Evolutionary conservation across 2,888 invertebrate genomes (phyloP), one percentile per base, ranked within the genome.

Genomic region (Aromia moschata): DNA sequence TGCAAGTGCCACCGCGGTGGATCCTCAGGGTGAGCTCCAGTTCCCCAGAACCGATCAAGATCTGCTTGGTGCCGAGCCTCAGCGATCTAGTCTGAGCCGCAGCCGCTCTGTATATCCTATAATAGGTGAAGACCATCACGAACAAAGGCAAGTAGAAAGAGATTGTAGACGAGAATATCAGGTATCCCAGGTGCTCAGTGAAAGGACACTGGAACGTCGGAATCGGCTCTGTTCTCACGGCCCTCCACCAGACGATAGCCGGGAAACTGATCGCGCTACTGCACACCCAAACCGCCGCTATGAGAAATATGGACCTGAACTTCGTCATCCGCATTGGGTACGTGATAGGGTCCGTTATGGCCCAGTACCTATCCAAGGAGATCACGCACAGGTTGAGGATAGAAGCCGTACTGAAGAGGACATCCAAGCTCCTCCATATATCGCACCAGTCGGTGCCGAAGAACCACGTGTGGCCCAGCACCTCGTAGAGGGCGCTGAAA

Each of bases 61-160:
- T 92, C 82, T 93, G 93, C 75, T 97, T 97, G 56, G 94, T 93
- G 59, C 98, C 98, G 60, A 93, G 86, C 76, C 94, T 92, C 30
- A 98, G 84, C 52, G 95, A 95, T 64, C 92, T 86, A 53, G 95
- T 96, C 82, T 97, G 97, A 71, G 92, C 90, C 1, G 93, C 91
- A 2, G 98, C 98, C 1, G 97, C 97, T 40, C 93, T 86, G 82
- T 98, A 98, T 71, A 98, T 98, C 69, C 93, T 89, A 80, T 94
- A 96, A 80, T 99, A 99, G 2, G 98, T 98, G 81, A 98, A 97
- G 67, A 98, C 93, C 96, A 99, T 99, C 56, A 99, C 94, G 79
- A 95, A 89, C 18, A 98, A 84, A 18, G 99, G 99, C 70, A 96
- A 86, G 81, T 98, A 99, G 83, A 99, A 99, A 14, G 98, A 98